These are phyloP conservation scores for Lepus townsendii DNA, from an alignment of 2,797 vertebrate genomes.

Conservation along the genomic window DNA sequence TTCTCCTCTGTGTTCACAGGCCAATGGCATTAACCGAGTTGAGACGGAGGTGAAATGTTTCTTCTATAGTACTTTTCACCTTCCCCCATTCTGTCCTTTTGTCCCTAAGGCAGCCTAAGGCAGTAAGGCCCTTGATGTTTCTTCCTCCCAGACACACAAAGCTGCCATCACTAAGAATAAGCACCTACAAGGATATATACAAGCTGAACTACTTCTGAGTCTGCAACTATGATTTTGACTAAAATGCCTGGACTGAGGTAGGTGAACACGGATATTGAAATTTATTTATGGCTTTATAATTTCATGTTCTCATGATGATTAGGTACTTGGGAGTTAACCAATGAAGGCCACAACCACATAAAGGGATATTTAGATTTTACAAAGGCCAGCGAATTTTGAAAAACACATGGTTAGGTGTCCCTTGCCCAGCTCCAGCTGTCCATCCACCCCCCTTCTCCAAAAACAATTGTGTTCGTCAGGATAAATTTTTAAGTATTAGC, in stretches of 20 bases:
- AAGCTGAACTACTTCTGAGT: background rate
- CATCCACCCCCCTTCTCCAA: too few species aligned
- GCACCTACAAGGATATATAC: background rate
- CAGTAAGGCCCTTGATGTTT: background rate
- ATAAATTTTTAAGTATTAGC: conserved; percentile 43
- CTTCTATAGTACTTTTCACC: background rate
- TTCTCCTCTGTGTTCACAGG: background rate
- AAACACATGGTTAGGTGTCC: background rate
- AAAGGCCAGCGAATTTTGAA: background rate
- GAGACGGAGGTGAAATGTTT: background rate
- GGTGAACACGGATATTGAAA: background rate
- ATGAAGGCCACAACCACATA: background rate
- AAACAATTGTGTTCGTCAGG: background rate
- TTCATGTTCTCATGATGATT: background rate
- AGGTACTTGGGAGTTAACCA: background rate
- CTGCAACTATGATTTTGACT: background rate
- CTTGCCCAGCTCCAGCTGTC: too few species aligned
- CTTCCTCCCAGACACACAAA: background rate
- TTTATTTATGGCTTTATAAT: background rate
- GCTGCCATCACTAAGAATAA: background rate
- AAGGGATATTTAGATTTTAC: conserved; percentile 1
- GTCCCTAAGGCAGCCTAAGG: background rate
- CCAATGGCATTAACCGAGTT: background rate
- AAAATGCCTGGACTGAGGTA: background rate
- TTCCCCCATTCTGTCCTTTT: background rate